Evolutionary conservation across 2,888 invertebrate genomes (phyloP).

Genomic region (Macrosoma leucophasiata): DNA sequence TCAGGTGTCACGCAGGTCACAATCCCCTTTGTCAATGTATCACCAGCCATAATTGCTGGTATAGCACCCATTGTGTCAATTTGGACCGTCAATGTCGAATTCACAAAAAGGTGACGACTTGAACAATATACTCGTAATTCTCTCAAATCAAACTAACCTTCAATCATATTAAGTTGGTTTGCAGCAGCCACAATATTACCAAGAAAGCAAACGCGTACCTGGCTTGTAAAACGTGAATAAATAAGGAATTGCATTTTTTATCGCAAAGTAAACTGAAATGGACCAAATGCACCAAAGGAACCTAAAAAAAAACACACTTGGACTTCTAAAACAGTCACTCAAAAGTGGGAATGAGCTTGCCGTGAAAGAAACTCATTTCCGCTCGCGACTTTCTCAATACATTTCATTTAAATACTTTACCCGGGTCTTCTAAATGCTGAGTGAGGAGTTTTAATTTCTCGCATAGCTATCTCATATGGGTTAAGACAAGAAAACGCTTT

Average conservation of each 20-base stretch:
- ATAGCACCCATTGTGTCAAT: conserved; percentile 27
- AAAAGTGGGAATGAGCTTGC: conserved; percentile 51
- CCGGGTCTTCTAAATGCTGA: conserved; percentile 49
- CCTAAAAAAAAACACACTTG: conserved; percentile 40
- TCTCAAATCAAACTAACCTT: too few species aligned
- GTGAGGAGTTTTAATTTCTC: conserved; percentile 60
- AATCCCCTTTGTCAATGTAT: conserved; percentile 25
- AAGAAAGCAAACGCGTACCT: neutral
- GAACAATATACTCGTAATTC: conserved; percentile 14
- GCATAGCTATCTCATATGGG: conserved; percentile 50
- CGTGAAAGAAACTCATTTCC: conserved; percentile 72
- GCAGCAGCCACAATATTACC: too few species aligned
- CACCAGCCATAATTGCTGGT: too few species aligned
- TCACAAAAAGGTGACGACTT: conserved; percentile 19
- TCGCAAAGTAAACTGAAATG: conserved; percentile 15
- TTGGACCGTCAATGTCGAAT: conserved; percentile 32
- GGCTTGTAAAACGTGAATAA: conserved; percentile 1
- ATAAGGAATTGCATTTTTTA: too few species aligned
- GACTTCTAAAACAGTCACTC: conserved; percentile 58
- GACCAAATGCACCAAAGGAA: conserved; percentile 31
- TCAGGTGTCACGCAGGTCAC: conserved; percentile 25
- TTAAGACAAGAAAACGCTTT: conserved; percentile 55
- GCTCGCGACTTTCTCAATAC: conserved; percentile 66
- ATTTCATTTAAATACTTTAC: conserved; percentile 71
- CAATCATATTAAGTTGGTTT: too few species aligned